These are phyloP conservation scores for Megalopta genalis DNA, from an alignment of 1,140 invertebrate species.

Conservation along the genomic window DNA sequence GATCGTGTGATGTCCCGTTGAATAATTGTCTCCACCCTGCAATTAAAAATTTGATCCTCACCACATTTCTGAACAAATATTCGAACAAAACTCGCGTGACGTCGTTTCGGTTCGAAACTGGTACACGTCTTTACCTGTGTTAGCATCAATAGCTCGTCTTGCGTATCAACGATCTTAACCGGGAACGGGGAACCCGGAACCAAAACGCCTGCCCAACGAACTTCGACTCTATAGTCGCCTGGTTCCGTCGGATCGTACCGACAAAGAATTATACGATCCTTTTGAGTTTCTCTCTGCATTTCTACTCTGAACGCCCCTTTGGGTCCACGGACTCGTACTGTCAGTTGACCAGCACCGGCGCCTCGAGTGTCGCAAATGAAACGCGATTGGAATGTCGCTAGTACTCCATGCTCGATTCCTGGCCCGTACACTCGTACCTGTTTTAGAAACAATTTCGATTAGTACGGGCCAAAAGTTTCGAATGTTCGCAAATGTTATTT, in stretches of 20 bases:
- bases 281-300: constrained; percentile 99
- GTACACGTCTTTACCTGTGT: constrained; percentile 71
- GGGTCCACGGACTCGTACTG: constrained; percentile 97
- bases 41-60: constrained; percentile 28
- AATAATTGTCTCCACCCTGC: constrained; percentile 77
- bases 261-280: constrained; percentile 98
- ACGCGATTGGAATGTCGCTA: constrained; percentile 96
- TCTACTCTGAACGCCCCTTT: constrained; percentile 99
- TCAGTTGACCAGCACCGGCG: constrained; percentile 97
- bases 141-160: constrained; percentile 90
- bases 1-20: constrained; percentile 79
- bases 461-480: too few relatives aligned
- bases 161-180: constrained; percentile 99
- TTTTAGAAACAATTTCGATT: constrained; percentile 67
- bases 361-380: constrained; percentile 99
- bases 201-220: constrained; percentile 98
- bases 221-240: constrained; percentile 98
- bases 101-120: neutral
- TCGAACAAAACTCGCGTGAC: neutral
- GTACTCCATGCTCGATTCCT: constrained; percentile 96
- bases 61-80: neutral
- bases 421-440: constrained; percentile 96
- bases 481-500: too few relatives aligned
- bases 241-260: constrained; percentile 97
- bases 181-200: constrained; percentile 98